Evolutionary conservation across 2,797 vertebrate genomes (phyloP).

Genomic region (Melanotaenia boesemani): DNA sequence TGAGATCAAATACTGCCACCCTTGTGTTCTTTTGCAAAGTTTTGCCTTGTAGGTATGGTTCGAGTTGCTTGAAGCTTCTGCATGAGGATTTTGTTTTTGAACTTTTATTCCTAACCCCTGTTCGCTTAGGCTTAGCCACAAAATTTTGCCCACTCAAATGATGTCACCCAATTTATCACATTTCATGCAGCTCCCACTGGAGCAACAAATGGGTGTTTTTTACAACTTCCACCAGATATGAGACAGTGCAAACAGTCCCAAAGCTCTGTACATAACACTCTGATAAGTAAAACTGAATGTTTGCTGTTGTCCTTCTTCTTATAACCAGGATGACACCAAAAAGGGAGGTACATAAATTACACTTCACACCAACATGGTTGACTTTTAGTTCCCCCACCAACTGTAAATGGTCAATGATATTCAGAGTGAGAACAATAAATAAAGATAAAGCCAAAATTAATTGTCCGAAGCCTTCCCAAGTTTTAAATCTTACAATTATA

Average conservation of each 20-base stretch:
- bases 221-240: background rate
- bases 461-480: background rate
- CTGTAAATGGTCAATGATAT: slow-evolving; percentile 1
- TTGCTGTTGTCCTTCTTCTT: background rate
- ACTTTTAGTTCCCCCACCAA: background rate
- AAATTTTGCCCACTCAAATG: background rate
- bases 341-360: background rate
- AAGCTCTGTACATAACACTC: background rate
- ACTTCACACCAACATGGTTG: background rate
- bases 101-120: no score
- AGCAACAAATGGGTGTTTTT: background rate
- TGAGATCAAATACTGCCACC: background rate
- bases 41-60: background rate
- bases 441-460: slow-evolving; percentile 8
- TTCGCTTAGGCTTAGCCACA: background rate
- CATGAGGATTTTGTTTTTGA: background rate
- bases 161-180: slow-evolving; percentile 2
- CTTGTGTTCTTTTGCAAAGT: background rate
- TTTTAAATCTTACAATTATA: slow-evolving; percentile 6
- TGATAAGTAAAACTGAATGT: background rate
- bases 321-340: slow-evolving; percentile 10
- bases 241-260: background rate
- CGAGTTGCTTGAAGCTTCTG: background rate
- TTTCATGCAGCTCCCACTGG: slow-evolving; percentile 1
- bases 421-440: background rate